Evolutionary conservation across 2,888 invertebrate species (phyloP).

Genomic region (Mycalesis mineus): DNA sequence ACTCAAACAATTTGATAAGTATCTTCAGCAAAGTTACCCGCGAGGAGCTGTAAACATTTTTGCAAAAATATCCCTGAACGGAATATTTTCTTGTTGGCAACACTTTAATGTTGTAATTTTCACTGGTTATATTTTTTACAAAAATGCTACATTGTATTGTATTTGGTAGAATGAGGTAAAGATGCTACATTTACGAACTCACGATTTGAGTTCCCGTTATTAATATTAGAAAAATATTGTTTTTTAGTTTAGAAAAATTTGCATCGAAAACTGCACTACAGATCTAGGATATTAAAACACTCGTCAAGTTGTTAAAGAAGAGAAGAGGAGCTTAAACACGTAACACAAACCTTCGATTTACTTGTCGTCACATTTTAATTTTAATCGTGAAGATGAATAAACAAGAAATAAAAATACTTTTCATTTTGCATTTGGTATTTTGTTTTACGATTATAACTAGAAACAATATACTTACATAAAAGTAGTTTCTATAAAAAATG

Average conservation of each 20-base stretch:
- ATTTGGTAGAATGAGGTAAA: conserved; percentile 24
- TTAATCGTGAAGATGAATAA: no score
- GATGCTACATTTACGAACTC: conserved; percentile 28
- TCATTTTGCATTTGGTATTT: no score
- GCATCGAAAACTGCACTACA: conserved; percentile 47
- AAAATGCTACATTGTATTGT: conserved; percentile 6
- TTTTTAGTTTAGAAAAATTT: conserved; percentile 57
- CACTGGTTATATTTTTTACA: conserved; percentile 16
- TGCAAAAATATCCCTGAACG: conserved; percentile 13
- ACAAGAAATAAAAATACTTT: no score
- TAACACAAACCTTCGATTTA: not conserved
- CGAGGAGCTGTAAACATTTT: conserved; percentile 8
- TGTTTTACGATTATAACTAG: no score
- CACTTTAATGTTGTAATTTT: conserved; percentile 25
- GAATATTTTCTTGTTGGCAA: conserved; percentile 38
- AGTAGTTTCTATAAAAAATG: no score
- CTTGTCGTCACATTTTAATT: not conserved
- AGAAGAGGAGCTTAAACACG: conserved; percentile 8
- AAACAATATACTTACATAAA: no score
- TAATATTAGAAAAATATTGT: conserved; percentile 66
- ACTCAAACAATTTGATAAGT: not conserved
- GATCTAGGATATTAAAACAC: conserved; percentile 13
- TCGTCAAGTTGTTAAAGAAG: conserved; percentile 2
- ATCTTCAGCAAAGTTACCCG: not conserved
- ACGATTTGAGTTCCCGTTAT: conserved; percentile 25